These are phyloP conservation scores for Tympanuchus pallidicinctus DNA, from an alignment of 2,113 vertebrate genomes.

Conservation along the genomic window DNA sequence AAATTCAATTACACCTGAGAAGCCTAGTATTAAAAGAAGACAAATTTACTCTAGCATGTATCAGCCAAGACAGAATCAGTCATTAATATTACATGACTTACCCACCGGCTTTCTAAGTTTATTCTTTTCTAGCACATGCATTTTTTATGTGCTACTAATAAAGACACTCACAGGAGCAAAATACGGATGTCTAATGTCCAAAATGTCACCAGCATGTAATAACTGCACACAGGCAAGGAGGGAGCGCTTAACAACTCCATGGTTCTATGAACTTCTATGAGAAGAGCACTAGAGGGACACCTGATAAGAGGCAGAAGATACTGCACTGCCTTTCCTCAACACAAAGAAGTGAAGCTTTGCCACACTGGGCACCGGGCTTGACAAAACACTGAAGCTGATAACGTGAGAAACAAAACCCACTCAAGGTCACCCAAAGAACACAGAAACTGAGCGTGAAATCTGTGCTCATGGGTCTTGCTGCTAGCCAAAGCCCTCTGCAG, in stretches of 20 bases:
- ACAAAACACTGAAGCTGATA: background rate
- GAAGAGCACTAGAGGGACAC: background rate
- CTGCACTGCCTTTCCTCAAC: rapidly evolving
- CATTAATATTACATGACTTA: background rate
- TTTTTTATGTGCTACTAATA: background rate
- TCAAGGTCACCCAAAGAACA: background rate
- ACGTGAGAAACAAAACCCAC: background rate
- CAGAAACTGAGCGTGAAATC: background rate
- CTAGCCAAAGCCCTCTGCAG: background rate
- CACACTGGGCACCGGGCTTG: rapidly evolving
- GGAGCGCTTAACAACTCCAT: background rate
- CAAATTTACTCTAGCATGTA: background rate
- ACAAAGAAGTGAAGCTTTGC: background rate
- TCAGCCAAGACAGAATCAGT: background rate
- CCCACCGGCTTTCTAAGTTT: background rate
- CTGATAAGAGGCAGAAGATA: background rate
- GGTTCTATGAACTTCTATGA: no score
- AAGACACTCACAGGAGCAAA: background rate
- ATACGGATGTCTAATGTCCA: background rate
- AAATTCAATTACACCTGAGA: background rate
- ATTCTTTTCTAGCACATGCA: background rate
- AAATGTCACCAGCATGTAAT: background rate
- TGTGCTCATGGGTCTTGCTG: rapidly evolving
- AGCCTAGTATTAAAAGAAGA: background rate
- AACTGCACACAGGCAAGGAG: background rate